Base-by-base conservation (phyloP, 2,113 vertebrate genomes). In the Pachycephala philippinensis region DNA sequence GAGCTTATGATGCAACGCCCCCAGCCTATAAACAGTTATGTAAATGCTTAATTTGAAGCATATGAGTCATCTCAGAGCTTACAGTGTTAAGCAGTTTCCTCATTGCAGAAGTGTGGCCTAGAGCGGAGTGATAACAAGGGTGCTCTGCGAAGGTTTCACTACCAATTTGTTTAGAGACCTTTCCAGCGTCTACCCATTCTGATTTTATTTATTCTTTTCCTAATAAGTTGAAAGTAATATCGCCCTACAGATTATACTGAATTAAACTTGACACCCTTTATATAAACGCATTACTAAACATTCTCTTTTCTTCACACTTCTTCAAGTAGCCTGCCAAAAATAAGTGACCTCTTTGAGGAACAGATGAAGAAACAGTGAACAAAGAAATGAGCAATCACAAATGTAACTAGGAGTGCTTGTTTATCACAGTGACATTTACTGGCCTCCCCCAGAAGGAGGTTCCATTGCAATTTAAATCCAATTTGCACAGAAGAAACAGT, bases 31-130 rank as follows among this genome's bases (percentile, higher is more conserved):
- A 91, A 87, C 76, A 70, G 60, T 92, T 95, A 95, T 82, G 65
- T 91, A 95, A 91, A 95, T 82, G 53, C 74, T 64, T 94, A 49
- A 93, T 95, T 84, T 92, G 89, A 92, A 89, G 60, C 33, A 35
- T 50, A 52, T 95, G 94, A 96, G 65, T 93, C 77, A 92, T 40
- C 81, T 81, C 3, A 2, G 54, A 71, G 53, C 7, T 71, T 61
- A 19, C 27, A 45, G 78, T 72, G 84, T 82, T 87, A 89, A 91
- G n/a, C 57, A 49, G n/a, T 78, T 95, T 82, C 56, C 74, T 85
- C 74, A 26, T 40, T 72, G 89, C 77, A 93, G 42, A 76, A 89
- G 5, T 15, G 23, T 30, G 74, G 16, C 85, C 59, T 63, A 83
- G 86, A 84, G 81, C 9, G 0, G 40, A 59, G 69, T 82, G 77